Evolutionary conservation across 2,888 invertebrate species (phyloP), one percentile per base, ranked within the genome.

Genomic region (Pseudolycoriella hygida): DNA sequence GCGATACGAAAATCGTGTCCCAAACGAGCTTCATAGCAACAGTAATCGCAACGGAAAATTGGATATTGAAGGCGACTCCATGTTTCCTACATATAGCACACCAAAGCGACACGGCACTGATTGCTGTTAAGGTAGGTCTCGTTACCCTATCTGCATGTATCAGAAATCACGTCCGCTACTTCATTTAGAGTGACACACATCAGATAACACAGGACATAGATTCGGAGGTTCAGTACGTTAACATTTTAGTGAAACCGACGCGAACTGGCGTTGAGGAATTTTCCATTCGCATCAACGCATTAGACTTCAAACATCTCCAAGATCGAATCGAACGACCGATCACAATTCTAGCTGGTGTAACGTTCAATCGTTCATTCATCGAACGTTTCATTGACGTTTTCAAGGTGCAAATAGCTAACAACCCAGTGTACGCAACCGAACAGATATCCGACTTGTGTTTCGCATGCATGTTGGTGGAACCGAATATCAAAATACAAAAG

Each of bases 371-470:
- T 52, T 79, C 81, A 1, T 67, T 89, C 3, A 72, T 83, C 44
- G 92, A 93, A 56, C 73, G 81, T 57, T 93, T 93, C 61, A 71
- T 90, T 18, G 80, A 77, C 44, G 84, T 82, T 0, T 93, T 93
- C 60, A 80, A 76, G 54, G 74, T 82, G 32, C 77, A 81, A 54
- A 76, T 86, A 2, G 64, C 71, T 2, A 69, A 71, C 51, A 88
- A 88, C 67, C 77, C 80, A 1, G 61, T 68, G 6, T 79, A 77
- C 56, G 64, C 68, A 53, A 65, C 68, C 46, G 60, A 68, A 49
- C 67, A 75, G 80, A 80, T 82, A 50, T 58, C 77, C 34, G 89
- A 90, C 50, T 70, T 73, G 48, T 93, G 93, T 58, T 85, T 90
- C 50, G 92, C 92, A 1, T 93, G 93, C 57, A 85, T 90, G 82